Conservation (phyloP, 2,797 vertebrate genomes). For the Sparidentex hasta region DNA sequence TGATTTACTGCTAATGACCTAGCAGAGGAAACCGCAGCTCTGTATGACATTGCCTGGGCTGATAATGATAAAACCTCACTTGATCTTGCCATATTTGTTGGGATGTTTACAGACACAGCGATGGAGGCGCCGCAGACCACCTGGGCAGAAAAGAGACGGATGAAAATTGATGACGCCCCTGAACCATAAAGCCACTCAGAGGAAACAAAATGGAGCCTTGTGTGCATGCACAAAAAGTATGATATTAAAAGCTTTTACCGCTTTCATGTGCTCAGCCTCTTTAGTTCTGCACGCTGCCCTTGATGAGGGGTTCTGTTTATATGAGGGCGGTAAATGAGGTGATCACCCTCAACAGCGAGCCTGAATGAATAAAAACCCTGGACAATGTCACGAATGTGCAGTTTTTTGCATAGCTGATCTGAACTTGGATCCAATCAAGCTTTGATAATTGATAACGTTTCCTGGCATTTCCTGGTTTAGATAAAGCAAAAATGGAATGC, state of each 20-base stretch:
- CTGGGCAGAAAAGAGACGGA: constrained; percentile 43
- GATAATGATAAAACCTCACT: constrained; percentile 63
- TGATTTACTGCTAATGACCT: constrained; percentile 68
- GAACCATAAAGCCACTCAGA: constrained; percentile 48
- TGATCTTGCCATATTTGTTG: constrained; percentile 52
- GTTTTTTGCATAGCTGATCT: constrained; percentile 10
- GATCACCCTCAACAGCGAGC: constrained; percentile 27
- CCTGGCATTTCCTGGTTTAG: neutral
- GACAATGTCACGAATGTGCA: constrained; percentile 19
- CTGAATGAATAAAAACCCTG: constrained; percentile 21
- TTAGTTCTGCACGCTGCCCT: constrained; percentile 36
- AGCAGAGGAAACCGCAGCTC: constrained; percentile 38
- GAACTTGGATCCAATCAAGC: constrained; percentile 28
- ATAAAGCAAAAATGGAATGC: neutral
- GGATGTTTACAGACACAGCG: constrained; percentile 48
- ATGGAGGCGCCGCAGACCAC: constrained; percentile 40
- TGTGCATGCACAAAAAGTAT: constrained; percentile 2
- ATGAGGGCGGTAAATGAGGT: constrained; percentile 15
- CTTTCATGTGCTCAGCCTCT: constrained; percentile 26
- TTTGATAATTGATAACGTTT: constrained; percentile 5
- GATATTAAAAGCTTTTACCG: constrained; percentile 25
- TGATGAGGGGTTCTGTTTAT: constrained; percentile 40
- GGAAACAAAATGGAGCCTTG: constrained; percentile 39
- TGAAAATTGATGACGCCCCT: constrained; percentile 60
- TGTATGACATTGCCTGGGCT: constrained; percentile 55